These are phyloP conservation scores for Eupsilia transversa DNA, from an alignment of 2,888 invertebrate genomes.

Conservation along the genomic window DNA sequence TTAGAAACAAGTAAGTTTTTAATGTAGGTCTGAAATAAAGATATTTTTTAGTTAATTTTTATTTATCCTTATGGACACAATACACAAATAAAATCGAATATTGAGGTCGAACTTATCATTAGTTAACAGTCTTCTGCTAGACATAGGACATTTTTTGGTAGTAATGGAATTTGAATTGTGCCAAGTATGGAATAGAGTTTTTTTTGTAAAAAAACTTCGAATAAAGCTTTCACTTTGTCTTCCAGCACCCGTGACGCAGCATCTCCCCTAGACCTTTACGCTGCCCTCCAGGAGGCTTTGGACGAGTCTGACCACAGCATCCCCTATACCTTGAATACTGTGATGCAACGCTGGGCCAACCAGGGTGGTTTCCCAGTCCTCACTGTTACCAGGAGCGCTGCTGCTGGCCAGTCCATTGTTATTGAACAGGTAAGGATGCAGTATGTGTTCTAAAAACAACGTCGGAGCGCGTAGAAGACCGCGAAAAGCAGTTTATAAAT, in stretches of 20 bases:
- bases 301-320: constrained; percentile 75
- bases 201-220: neutral
- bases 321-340: constrained; percentile 87
- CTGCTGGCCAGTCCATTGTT: constrained; percentile 77
- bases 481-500: neutral
- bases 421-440: constrained; percentile 80
- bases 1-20: constrained; percentile 81
- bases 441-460: neutral
- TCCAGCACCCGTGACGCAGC: constrained; percentile 79
- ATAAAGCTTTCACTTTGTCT: neutral
- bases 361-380: constrained; percentile 95
- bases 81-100: neutral
- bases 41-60: no score
- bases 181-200: neutral
- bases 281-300: constrained; percentile 74
- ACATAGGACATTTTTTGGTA: neutral
- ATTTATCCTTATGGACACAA: no score
- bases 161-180: neutral
- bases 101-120: neutral
- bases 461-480: neutral
- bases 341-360: constrained; percentile 94
- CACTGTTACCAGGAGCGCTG: constrained; percentile 88
- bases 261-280: constrained; percentile 79
- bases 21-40: no score
- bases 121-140: neutral